These are phyloP conservation scores for Delia radicum DNA, from an alignment of 1,140 invertebrate species.

Conservation along the genomic window DNA sequence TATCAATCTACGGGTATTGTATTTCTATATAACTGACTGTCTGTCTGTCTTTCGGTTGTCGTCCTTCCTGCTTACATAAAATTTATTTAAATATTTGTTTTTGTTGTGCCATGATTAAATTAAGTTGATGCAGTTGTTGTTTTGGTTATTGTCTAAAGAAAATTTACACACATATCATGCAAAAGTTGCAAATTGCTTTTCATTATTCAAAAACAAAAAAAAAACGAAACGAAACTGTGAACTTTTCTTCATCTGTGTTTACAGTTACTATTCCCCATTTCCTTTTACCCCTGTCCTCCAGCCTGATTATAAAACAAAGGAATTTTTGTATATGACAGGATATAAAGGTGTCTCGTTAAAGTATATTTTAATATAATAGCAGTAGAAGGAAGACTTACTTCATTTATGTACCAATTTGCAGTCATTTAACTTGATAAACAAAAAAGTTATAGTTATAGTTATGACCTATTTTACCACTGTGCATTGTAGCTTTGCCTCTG, in stretches of 20 bases:
- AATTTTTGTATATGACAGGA: neutral
- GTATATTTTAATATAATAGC: too few species aligned
- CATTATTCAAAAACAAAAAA: neutral
- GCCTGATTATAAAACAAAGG: neutral
- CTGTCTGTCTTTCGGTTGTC: neutral
- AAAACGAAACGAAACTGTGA: neutral
- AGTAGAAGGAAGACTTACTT: too few species aligned
- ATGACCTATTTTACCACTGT: too few species aligned
- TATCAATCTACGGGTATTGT: slow-evolving; percentile 4
- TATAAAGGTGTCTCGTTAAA: too few species aligned
- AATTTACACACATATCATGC: neutral
- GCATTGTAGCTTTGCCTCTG: too few species aligned
- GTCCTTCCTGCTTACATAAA: neutral
- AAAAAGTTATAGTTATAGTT: too few species aligned
- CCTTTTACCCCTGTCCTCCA: neutral
- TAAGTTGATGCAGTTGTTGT: slow-evolving; percentile 19
- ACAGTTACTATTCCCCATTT: neutral
- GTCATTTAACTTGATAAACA: too few species aligned
- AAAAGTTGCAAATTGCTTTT: slow-evolving; percentile 9
- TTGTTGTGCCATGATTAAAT: slow-evolving; percentile 10
- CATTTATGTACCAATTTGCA: too few species aligned
- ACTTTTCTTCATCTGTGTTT: neutral
- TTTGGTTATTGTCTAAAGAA: neutral
- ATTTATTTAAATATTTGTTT: slow-evolving; percentile 18
- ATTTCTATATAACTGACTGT: neutral